Evolutionary conservation across 1,140 invertebrate species (phyloP), one percentile per base, ranked within the genome.

Genomic region (Sycobia sp.): DNA sequence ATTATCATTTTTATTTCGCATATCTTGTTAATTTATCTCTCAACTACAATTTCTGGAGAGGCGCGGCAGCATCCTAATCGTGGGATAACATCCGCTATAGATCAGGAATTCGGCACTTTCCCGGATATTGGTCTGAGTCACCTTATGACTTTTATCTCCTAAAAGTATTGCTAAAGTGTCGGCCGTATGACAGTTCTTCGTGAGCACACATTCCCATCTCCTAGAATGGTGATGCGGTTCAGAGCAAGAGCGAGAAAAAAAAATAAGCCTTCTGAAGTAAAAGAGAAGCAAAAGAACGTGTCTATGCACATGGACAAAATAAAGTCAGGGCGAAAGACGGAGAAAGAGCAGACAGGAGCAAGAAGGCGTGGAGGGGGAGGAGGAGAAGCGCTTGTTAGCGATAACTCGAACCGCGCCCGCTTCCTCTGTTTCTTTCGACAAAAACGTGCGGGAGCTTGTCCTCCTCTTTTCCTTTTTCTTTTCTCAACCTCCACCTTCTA

Each of bases 101-200:
- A 62, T 55, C 54, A 55, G 32, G 51, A 54, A 56, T 64, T 65
- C 68, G 53, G 56, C 65, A 66, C 64, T 3, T 38, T 62, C 54
- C 70, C 68, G 66, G 69, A 72, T 73, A 73, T 72, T 68, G 69
- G 58, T 61, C 51, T 25, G 10, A 10, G 47, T 20, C 7, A 18
- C 32, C n/a, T 38, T 4, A 13, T 18, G 11, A 11, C 29, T 50
- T 51, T 11, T 62, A 43, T 59, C 60, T 65, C 41, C 68, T 66
- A 66, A 70, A 73, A 71, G 70, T 68, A 71, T 73, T 69, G 68
- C 70, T 73, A 73, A 73, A 72, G 70, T 73, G 72, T 72, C 70
- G 72, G 69, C 68, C 62, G 69, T 68, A 73, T 73, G 68, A 72
- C 72, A 73, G 72, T 73, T 69, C 67, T 62, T 65, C 65, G 71